These are phyloP conservation scores for Temnothorax nylanderi DNA, from an alignment of 1,140 invertebrate species.

Conservation along the genomic window DNA sequence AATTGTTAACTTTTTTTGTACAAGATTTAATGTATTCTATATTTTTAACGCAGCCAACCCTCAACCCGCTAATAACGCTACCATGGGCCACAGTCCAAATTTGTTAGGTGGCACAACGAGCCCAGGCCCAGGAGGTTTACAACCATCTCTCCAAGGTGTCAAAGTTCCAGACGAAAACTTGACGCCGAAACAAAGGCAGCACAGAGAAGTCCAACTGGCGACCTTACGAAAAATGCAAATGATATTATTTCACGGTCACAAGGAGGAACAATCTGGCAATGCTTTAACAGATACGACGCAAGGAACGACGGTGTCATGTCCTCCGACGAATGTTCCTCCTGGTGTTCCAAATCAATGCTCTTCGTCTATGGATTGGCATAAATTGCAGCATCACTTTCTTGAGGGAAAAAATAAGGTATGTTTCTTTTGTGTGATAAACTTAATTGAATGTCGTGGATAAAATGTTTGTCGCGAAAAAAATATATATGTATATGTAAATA, in stretches of 20 bases:
- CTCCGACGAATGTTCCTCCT: slow-evolving; percentile 79
- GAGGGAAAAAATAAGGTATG: slow-evolving; percentile 88
- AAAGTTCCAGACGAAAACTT: slow-evolving; percentile 98
- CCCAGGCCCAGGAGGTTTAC: slow-evolving; percentile 86
- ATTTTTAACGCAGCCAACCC: slow-evolving; percentile 77
- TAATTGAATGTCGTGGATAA: neutral
- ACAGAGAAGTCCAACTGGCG: slow-evolving; percentile 96
- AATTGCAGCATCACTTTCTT: slow-evolving; percentile 94
- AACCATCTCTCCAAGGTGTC: slow-evolving; percentile 90
- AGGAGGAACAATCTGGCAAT: slow-evolving; percentile 79
- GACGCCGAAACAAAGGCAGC: slow-evolving; percentile 97
- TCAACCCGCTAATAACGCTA: slow-evolving; percentile 80
- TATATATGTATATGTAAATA: no score
- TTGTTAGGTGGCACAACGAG: slow-evolving; percentile 84
- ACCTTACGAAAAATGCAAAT: slow-evolving; percentile 97
- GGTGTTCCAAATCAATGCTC: slow-evolving; percentile 85
- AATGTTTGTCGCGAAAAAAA: neutral
- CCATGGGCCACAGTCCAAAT: slow-evolving; percentile 84
- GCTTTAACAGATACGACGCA: slow-evolving; percentile 82
- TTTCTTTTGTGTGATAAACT: neutral
- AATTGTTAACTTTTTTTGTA: neutral
- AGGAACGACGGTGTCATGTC: slow-evolving; percentile 81
- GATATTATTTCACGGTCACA: slow-evolving; percentile 94
- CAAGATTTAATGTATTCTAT: slow-evolving; percentile 8
- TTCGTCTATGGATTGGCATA: slow-evolving; percentile 93